phyloP scores from a whole-genome alignment of 2,888 invertebrate species.

The Drosophila peninsularis region DNA sequence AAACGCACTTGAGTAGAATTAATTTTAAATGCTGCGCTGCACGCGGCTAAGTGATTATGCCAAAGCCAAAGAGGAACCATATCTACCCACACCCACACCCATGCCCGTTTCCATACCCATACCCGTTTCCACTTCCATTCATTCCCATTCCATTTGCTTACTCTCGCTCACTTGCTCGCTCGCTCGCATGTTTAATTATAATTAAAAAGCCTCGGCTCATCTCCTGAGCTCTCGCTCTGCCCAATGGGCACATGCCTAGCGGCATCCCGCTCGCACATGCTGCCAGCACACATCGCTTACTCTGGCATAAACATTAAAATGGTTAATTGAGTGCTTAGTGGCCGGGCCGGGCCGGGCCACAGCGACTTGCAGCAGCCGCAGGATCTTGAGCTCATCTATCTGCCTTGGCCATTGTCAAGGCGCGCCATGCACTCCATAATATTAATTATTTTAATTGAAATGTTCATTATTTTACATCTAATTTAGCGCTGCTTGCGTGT shows the following conservation, averaged over 20 bases:
- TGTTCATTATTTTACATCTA: slow-evolving; percentile 81
- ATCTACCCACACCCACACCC: background rate
- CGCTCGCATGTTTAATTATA: slow-evolving; percentile 79
- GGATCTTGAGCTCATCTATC: slow-evolving; percentile 59
- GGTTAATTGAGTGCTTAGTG: slow-evolving; percentile 82
- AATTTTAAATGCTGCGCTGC: slow-evolving; percentile 79
- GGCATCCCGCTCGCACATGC: slow-evolving; percentile 37
- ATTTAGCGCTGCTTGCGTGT: slow-evolving; percentile 70
- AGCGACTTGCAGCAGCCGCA: slow-evolving; percentile 34
- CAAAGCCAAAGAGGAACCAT: slow-evolving; percentile 38
- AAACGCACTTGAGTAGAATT: slow-evolving; percentile 82
- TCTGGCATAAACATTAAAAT: slow-evolving; percentile 75
- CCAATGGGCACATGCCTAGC: background rate
- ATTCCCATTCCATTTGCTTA: slow-evolving; percentile 25
- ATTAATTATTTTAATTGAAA: slow-evolving; percentile 81
- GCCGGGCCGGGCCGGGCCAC: slow-evolving; percentile 36
- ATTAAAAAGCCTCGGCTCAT: slow-evolving; percentile 70
- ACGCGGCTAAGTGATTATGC: slow-evolving; percentile 81
- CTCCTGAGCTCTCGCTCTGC: slow-evolving; percentile 10
- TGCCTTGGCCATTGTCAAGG: slow-evolving; percentile 44
- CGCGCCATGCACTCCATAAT: slow-evolving; percentile 63
- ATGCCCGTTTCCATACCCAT: slow-evolving; percentile 6
- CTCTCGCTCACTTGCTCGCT: slow-evolving; percentile 34
- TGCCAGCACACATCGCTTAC: slow-evolving; percentile 43
- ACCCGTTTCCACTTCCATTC: background rate